Base-by-base conservation (phyloP, 2,113 vertebrate genomes). In the Eudyptes chrysolophus region DNA sequence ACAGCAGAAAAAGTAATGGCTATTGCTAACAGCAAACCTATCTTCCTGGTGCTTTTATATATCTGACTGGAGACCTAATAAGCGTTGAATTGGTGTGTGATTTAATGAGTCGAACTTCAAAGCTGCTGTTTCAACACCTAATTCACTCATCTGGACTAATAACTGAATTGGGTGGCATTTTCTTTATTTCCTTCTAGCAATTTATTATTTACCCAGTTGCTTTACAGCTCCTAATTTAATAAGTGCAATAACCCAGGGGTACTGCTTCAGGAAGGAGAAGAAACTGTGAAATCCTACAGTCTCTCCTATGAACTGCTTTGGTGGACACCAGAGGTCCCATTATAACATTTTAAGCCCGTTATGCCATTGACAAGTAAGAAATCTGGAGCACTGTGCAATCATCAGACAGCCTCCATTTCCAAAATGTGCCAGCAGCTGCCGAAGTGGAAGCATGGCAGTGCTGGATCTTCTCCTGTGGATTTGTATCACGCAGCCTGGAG, bases 111-210 rank as follows among this genome's bases (percentile, higher is more conserved):
- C 0, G 0, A 87, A 87, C 87, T 95, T 96, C 96, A 93, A 89
- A 93, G 92, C 77, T 93, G 93, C 87, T 49, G 21, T 92, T 96
- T 89, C 96, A 92, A 94, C 93, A 96, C 92, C 94, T 95, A 96
- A 95, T 95, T 95, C 96, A 93, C 93, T 97, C 97, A 89, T 93
- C 95, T 85, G 78, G 87, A 57, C 92, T 95, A 97, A 97, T 96
- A 97, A 96, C 87, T 84, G 65, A 76, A 92, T 89, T 65, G 74
- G 74, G 93, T 74, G 87, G 64, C 26, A 20, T 75, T 77, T 88
- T 72, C 42, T 80, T 92, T 68, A 64, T 93, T 91, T 82, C 74
- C 81, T 96, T 54, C 84, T 27, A 64, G 61, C 57, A 40, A 95
- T 95, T 95, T 96, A 84, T 95, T 96, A 94, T 96, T 96, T 95